Percentiles rank a stretch among this genome's conserved stretches.
Conservation (phyloP, 2,888 invertebrate genomes). For the Archips crataeganus region DNA sequence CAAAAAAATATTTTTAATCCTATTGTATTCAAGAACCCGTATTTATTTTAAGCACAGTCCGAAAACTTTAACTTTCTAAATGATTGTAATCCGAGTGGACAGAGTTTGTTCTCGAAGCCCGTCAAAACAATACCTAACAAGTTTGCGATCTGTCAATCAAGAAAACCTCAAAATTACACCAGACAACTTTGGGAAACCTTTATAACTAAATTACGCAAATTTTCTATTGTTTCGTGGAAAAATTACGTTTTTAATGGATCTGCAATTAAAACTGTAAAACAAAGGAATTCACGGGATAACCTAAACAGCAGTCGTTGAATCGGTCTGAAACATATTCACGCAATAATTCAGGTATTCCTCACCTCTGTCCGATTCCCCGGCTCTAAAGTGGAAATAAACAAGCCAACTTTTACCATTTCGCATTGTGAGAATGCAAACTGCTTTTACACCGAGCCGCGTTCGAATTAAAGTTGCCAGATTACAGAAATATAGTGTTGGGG, state of each 20-base stretch:
- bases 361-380: slow-evolving; percentile 67
- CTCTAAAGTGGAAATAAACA: slow-evolving; percentile 72
- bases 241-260: background rate
- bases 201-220: slow-evolving; percentile 20
- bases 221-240: background rate
- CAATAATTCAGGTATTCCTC: slow-evolving; percentile 58
- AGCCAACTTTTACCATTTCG: slow-evolving; percentile 75
- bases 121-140: slow-evolving; percentile 76
- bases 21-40: background rate
- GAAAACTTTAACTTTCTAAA: slow-evolving; percentile 50
- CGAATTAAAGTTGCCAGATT: slow-evolving; percentile 43
- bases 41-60: slow-evolving; percentile 49
- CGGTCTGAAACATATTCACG: slow-evolving; percentile 14
- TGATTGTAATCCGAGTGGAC: slow-evolving; percentile 58
- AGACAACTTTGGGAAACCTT: slow-evolving; percentile 33
- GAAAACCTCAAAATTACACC: slow-evolving; percentile 75
- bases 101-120: slow-evolving; percentile 60
- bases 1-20: background rate
- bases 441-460: slow-evolving; percentile 39
- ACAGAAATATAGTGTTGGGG: slow-evolving; percentile 33
- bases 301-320: slow-evolving; percentile 23
- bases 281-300: background rate
- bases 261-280: background rate
- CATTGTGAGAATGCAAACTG: slow-evolving; percentile 52
- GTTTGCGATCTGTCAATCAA: slow-evolving; percentile 72